Evolutionary conservation across 1,140 invertebrate species (phyloP).

Genomic region (Heliconius nattereri): DNA sequence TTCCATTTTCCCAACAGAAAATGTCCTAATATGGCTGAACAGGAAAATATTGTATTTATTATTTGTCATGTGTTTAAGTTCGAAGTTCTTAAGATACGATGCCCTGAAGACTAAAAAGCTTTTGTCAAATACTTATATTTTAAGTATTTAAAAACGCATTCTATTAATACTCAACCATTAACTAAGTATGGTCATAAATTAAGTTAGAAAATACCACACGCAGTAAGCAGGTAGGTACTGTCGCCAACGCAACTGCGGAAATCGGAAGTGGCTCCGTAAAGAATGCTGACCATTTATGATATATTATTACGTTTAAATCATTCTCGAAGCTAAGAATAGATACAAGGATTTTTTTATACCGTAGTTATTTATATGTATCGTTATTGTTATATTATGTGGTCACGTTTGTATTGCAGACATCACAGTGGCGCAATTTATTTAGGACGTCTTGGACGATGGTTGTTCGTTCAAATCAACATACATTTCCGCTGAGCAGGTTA

Average conservation of each 20-base stretch:
- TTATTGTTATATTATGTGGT: slow-evolving; percentile 1
- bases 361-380: not conserved
- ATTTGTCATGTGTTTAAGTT: not conserved
- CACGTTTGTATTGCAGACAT: not conserved
- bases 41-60: not conserved
- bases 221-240: not conserved
- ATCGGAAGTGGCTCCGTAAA: slow-evolving; percentile 34
- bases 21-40: not conserved
- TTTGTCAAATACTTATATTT: too few relatives aligned
- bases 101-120: not conserved
- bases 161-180: not conserved
- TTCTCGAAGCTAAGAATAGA: slow-evolving; percentile 21
- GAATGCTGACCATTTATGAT: slow-evolving; percentile 33
- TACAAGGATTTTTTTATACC: slow-evolving; percentile 22
- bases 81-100: not conserved
- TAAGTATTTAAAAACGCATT: too few relatives aligned
- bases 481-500: too few relatives aligned
- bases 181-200: not conserved
- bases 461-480: too few relatives aligned
- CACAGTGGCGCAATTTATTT: too few relatives aligned
- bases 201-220: not conserved
- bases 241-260: slow-evolving; percentile 29
- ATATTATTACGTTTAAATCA: slow-evolving; percentile 16
- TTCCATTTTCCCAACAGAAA: not conserved
- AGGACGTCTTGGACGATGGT: too few relatives aligned